Base-by-base conservation (phyloP, 2,888 invertebrate species). In the Drosophila niveifrons region DNA sequence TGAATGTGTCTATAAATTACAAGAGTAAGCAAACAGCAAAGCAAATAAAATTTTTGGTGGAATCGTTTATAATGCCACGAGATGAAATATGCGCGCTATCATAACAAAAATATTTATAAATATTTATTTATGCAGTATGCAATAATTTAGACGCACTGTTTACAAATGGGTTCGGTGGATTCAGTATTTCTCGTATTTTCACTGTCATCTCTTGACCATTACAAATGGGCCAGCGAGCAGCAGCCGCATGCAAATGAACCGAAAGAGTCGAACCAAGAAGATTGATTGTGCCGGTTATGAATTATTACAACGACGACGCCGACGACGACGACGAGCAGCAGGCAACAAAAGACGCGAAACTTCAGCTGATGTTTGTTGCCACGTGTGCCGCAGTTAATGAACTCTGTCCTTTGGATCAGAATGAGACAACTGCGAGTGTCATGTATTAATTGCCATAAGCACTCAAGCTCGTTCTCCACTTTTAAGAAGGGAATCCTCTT, bases 191-290 rank as follows among this genome's bases (percentile, higher is more conserved):
- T 34, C 52, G 31, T 39, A 56, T 66, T 72, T 52, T 51, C 51
- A 76, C 51, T 66, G 74, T 59, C 74, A 52, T 59, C 48, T 29
- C 52, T 66, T 83, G 87, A 78, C 81, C 81, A 74, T 66, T 83
- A 82, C 74, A 83, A 82, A 82, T 86, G 81, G 61, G 84, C 59
- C 47, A 55, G 46, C 55, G 29, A 62, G 47, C 67, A 48, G 59
- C 61, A 51, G 66, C 34, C 64, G 68, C 83, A 86, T 86, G 81
- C 73, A 80, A 81, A 81, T 82, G 80, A 80, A 73, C 29, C 51
- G 17, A 29, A 57, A 58, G 65, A 79, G 80, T 79, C 76, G n/a
- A 66, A 48, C 56, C 15, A 43, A 48, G 48, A 72, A 75, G 82
- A 82, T 82, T 80, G 82, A 82, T 86, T 80, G 56, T 50, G 62